Conservation (phyloP, 1,140 invertebrate genomes). For the Heliconius congener region DNA sequence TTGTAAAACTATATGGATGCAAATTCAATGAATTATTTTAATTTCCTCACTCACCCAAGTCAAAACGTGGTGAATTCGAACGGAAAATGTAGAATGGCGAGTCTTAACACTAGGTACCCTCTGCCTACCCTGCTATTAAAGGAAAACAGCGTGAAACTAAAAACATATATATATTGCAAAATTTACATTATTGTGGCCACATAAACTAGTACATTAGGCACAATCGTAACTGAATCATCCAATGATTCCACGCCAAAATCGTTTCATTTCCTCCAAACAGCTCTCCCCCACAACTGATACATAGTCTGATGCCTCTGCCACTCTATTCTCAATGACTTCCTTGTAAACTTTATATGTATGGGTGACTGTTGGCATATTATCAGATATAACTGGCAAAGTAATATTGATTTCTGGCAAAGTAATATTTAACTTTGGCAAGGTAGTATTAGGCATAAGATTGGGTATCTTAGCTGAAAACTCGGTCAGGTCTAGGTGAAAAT, state of each 20-base stretch:
- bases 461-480: constrained; percentile 43
- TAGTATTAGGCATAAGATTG: constrained; percentile 59
- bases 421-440: constrained; percentile 50
- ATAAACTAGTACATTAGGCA: not conserved
- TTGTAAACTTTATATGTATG: constrained; percentile 72
- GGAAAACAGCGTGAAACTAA: not conserved
- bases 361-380: constrained; percentile 54
- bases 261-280: constrained; percentile 66
- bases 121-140: too few relatives aligned
- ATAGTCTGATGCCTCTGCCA: constrained; percentile 69
- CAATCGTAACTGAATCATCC: constrained; percentile 45
- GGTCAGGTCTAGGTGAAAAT: constrained; percentile 21
- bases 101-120: too few relatives aligned
- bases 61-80: too few relatives aligned
- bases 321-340: constrained; percentile 66
- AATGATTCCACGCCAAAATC: constrained; percentile 63
- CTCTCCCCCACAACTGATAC: constrained; percentile 63
- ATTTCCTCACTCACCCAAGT: too few relatives aligned
- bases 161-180: not conserved
- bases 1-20: too few relatives aligned
- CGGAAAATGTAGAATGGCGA: too few relatives aligned
- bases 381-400: constrained; percentile 60
- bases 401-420: constrained; percentile 67
- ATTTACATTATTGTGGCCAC: not conserved
- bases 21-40: too few relatives aligned